These are phyloP conservation scores for Opisthocomus hoazin DNA, from an alignment of 2,113 vertebrate species.

Conservation along the genomic window DNA sequence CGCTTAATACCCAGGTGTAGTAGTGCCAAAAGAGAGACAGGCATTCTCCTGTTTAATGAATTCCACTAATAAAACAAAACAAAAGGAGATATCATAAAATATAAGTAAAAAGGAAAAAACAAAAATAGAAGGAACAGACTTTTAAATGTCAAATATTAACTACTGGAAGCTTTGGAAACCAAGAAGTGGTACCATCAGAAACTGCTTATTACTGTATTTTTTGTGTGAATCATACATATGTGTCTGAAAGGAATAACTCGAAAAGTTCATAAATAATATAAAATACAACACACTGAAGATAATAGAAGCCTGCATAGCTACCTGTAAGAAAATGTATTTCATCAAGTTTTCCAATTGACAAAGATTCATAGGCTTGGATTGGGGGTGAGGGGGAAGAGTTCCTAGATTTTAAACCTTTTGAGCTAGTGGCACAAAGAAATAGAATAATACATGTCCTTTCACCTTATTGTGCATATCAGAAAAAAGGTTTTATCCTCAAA, in stretches of 20 bases:
- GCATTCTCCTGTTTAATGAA: constrained; percentile 10
- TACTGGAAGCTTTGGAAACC: not conserved
- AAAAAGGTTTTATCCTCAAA: not conserved
- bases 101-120: not conserved
- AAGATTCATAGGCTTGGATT: not conserved
- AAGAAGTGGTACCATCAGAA: not conserved
- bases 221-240: not conserved
- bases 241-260: not conserved
- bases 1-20: not conserved
- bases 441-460: not conserved
- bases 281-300: not conserved
- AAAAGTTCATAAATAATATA: constrained; percentile 1
- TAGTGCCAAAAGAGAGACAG: not conserved
- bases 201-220: not conserved
- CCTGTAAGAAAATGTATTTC: not conserved
- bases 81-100: not conserved
- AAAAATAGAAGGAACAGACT: not conserved
- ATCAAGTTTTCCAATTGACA: not conserved
- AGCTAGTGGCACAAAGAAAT: not conserved
- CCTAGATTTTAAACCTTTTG: not conserved
- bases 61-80: not conserved
- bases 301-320: not conserved
- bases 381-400: no score
- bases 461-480: not conserved
- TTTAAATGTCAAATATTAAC: not conserved